Evolutionary conservation across 2,888 invertebrate species (phyloP).

Genomic region (Adelphocoris suturalis): DNA sequence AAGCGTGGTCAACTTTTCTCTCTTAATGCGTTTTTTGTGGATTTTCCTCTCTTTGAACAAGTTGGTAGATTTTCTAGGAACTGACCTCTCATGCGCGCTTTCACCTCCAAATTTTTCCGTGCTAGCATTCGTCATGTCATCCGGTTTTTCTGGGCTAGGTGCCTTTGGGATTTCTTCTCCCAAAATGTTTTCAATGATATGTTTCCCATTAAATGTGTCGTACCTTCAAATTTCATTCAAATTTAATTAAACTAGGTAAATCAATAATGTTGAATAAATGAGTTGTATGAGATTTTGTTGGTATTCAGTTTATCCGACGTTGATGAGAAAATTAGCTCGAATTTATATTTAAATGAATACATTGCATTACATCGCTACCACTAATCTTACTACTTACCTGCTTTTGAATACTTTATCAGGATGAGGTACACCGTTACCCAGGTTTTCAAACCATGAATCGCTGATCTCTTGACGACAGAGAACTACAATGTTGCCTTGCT

Average conservation of each 20-base stretch:
- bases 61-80: neutral
- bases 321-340: no score
- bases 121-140: neutral
- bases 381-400: neutral
- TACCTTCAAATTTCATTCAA: neutral
- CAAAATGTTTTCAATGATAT: slow-evolving; percentile 54
- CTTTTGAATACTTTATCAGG: slow-evolving; percentile 40
- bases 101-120: neutral
- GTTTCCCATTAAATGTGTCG: slow-evolving; percentile 55
- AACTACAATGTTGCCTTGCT: slow-evolving; percentile 17
- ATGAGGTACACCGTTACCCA: slow-evolving; percentile 1
- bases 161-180: slow-evolving; percentile 12
- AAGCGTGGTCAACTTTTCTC: neutral
- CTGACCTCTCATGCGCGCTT: neutral
- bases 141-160: slow-evolving; percentile 14
- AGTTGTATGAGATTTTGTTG: no score
- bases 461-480: slow-evolving; percentile 17
- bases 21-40: neutral
- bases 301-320: no score
- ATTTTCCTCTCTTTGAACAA: neutral
- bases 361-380: neutral
- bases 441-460: neutral
- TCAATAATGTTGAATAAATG: no score
- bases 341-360: neutral
- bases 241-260: neutral